Conservation (phyloP, 2,797 vertebrate genomes). For the Scleropages formosus region DNA sequence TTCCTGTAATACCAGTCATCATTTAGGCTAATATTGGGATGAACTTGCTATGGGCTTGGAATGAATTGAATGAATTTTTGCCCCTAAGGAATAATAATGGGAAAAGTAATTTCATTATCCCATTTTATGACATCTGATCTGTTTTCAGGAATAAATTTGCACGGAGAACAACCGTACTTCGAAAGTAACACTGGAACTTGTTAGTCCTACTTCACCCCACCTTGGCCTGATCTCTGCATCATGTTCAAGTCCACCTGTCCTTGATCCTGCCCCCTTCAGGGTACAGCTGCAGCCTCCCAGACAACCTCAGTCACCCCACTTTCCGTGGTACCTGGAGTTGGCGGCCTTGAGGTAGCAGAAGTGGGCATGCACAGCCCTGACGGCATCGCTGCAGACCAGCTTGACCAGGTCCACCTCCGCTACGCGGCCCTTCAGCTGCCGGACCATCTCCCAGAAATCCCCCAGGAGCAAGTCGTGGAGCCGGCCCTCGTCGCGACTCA, state of each 20-base stretch:
- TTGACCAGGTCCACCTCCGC: constrained; percentile 73
- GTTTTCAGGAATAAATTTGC: too few relatives aligned
- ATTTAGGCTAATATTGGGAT: too few relatives aligned
- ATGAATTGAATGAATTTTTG: too few relatives aligned
- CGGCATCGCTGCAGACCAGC: constrained; percentile 72
- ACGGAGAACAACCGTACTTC: too few relatives aligned
- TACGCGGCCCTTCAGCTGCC: constrained; percentile 70
- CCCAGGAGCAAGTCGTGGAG: constrained; percentile 75
- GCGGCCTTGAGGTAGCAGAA: constrained; percentile 80
- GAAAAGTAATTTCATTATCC: too few relatives aligned
- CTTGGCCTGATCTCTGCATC: neutral
- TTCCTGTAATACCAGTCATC: too few relatives aligned
- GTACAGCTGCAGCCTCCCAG: neutral
- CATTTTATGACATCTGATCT: too few relatives aligned
- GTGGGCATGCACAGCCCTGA: constrained; percentile 69
- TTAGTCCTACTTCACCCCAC: too few relatives aligned
- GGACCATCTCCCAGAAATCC: constrained; percentile 77
- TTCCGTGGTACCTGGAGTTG: constrained; percentile 63
- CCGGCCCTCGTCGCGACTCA: constrained; percentile 73
- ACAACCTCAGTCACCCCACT: neutral
- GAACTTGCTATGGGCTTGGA: too few relatives aligned
- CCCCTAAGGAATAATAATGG: too few relatives aligned
- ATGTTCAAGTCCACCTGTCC: too few relatives aligned
- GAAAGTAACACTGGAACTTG: neutral
- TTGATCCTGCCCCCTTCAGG: neutral